Evolutionary conservation across 2,888 invertebrate species (phyloP), one percentile per base, ranked within the genome.

Genomic region (Minunthozetes semirufus): DNA sequence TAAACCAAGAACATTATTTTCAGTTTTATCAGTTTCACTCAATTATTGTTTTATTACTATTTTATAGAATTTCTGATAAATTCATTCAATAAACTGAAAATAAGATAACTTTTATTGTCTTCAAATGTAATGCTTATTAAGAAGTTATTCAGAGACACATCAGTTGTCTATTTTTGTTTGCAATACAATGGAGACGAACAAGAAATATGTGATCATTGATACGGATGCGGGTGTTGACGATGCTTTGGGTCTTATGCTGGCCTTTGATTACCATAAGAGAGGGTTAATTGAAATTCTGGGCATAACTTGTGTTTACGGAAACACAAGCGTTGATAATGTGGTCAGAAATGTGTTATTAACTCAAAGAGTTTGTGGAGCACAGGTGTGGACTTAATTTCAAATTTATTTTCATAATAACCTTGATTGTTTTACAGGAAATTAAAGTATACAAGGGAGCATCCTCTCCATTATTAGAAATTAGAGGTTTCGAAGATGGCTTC

Each of bases 271-370:
- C 11, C 70, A 70, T 48, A 17, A 25, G 13, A 70, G 46, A 19
- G 70, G 48, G 3, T 27, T 70, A 27, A 80, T 87, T 19, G 81
- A 88, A 78, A 82, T 92, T 56, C 81, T 90, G 66, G 92, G 87
- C 0, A 86, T 93, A 0, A 91, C 91, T 0, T 90, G 90, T 72
- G 88, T 88, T 0, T 86, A 87, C 79, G 93, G 93, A 0, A 93
- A 92, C 80, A 89, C 90, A 0, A 82, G 82, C 0, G 84, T 91
- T 72, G 86, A 89, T 15, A 87, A 90, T 80, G 90, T 89, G 0
- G 86, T 86, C 38, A 83, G 83, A 22, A 92, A 93, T 81, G 89
- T 90, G 29, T 86, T 89, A 77, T 77, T 76, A 75, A 78, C 79
- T 17, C 71, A 78, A 11, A 70, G 53, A 6, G 53, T 77, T 19